These are phyloP conservation scores for Anhinga rufa DNA, from an alignment of 2,113 vertebrate genomes.

Conservation along the genomic window DNA sequence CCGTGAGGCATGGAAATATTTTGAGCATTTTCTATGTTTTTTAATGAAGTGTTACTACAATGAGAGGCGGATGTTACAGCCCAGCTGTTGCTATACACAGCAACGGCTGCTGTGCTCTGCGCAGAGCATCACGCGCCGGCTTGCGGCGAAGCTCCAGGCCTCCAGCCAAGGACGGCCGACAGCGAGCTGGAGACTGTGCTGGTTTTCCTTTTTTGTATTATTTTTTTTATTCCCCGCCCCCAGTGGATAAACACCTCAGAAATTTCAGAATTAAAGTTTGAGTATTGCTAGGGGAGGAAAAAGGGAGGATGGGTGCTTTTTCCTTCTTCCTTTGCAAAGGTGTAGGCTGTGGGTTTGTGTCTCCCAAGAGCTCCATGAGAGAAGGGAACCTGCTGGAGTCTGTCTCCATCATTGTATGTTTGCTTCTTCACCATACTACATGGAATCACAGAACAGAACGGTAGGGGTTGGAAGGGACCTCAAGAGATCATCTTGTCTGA, in stretches of 20 bases:
- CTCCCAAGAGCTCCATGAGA: background rate
- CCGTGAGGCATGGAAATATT: conserved; percentile 51
- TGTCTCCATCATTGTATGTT: background rate
- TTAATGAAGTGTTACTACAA: conserved; percentile 53
- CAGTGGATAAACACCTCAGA: background rate
- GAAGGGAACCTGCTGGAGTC: background rate
- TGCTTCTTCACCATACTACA: background rate
- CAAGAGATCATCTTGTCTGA: too few species aligned
- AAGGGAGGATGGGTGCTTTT: background rate
- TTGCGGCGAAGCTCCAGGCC: background rate
- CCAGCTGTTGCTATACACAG: background rate
- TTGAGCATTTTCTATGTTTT: conserved; percentile 50
- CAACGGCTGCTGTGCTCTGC: background rate
- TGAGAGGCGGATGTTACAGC: background rate
- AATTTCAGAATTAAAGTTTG: background rate
- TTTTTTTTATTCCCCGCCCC: background rate
- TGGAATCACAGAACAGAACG: too few species aligned
- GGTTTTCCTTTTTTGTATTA: background rate
- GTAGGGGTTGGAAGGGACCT: too few species aligned
- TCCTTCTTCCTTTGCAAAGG: background rate
- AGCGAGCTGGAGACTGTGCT: background rate
- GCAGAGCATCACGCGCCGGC: background rate
- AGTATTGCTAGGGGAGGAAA: background rate
- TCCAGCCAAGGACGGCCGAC: background rate
- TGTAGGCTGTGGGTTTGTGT: background rate